A percentile compares a stretch with the other conserved stretches of the same genome.
These are phyloP conservation scores for Apotomis turbidana DNA, from an alignment of 2,888 invertebrate species.

Conservation along the genomic window DNA sequence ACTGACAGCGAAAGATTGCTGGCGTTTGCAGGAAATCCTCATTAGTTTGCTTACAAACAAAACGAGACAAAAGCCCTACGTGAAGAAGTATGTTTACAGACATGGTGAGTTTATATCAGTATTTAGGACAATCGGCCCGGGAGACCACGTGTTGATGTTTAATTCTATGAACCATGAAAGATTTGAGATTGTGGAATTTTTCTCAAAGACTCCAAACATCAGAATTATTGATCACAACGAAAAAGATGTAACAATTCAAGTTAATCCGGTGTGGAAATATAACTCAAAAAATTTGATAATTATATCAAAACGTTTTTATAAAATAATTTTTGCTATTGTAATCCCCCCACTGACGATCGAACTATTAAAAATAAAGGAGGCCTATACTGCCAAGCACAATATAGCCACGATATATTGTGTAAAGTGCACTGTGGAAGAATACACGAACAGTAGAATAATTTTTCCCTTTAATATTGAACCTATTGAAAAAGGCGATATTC, in stretches of 20 bases:
- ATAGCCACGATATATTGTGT: conserved; percentile 68
- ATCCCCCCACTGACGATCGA: conserved; percentile 90
- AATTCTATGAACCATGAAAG: conserved; percentile 92
- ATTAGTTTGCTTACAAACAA: conserved; percentile 86
- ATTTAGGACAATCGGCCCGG: conserved; percentile 79
- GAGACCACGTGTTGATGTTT: conserved; percentile 89
- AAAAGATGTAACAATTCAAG: conserved; percentile 76
- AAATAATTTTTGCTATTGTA: conserved; percentile 88
- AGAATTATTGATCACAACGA: conserved; percentile 87
- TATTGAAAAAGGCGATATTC: conserved; percentile 90
- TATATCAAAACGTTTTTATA: conserved; percentile 79
- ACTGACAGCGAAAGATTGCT: conserved; percentile 66
- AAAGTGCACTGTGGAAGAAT: conserved; percentile 60
- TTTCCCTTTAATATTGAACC: conserved; percentile 82
- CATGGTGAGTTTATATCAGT: conserved; percentile 71
- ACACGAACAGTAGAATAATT: conserved; percentile 44
- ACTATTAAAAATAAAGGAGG: conserved; percentile 84
- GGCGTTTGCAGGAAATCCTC: conserved; percentile 71
- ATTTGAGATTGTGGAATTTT: conserved; percentile 89
- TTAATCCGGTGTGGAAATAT: conserved; percentile 74
- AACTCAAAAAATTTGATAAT: conserved; percentile 59
- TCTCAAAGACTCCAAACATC: conserved; percentile 88
- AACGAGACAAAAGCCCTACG: conserved; percentile 86
- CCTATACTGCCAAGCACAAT: conserved; percentile 62
- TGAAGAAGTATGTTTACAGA: conserved; percentile 71